A percentile compares a stretch with the other conserved stretches of the same genome.
These are phyloP conservation scores for Pyrgilauda ruficollis DNA, from an alignment of 2,113 vertebrate genomes.

Conservation along the genomic window DNA sequence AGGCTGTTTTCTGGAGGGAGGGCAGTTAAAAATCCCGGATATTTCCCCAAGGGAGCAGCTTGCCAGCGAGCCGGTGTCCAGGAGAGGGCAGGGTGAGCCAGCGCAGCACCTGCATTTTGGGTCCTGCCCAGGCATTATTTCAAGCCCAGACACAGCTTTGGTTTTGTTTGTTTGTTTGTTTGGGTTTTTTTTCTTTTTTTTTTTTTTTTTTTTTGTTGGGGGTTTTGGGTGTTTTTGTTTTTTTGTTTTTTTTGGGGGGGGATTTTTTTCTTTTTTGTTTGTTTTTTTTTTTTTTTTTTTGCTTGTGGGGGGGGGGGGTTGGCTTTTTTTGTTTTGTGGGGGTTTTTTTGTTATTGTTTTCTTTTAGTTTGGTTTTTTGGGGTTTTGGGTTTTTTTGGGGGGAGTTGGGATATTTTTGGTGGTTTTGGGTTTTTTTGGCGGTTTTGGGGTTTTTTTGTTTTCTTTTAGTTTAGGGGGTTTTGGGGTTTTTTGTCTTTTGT, in stretches of 20 bases:
- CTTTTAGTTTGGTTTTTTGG: too few species aligned
- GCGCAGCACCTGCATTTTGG: not conserved
- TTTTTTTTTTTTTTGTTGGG: too few species aligned
- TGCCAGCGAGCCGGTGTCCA: not conserved
- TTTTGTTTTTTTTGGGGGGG: too few species aligned
- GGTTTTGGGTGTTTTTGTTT: too few species aligned
- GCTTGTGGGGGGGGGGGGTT: too few species aligned
- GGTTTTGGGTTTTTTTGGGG: too few species aligned
- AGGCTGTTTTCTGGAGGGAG: not conserved
- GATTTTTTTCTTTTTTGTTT: not conserved
- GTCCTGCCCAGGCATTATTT: fast-evolving
- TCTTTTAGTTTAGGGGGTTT: not conserved
- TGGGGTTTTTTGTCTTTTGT: too few species aligned
- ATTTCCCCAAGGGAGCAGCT: fast-evolving
- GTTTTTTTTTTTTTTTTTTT: too few species aligned
- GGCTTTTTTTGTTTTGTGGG: too few species aligned
- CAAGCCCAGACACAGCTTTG: not conserved
- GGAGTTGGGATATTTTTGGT: too few species aligned
- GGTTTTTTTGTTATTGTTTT: too few species aligned
- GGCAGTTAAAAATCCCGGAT: not conserved
- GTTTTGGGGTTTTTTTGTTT: not conserved
- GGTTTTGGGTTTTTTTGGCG: too few species aligned
- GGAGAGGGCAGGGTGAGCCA: constrained; percentile 8
- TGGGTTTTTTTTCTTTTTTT: not conserved
- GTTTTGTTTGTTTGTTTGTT: not conserved